phyloP scores from a whole-genome alignment of 2,113 vertebrate genomes.

The Crotalus viridis region DNA sequence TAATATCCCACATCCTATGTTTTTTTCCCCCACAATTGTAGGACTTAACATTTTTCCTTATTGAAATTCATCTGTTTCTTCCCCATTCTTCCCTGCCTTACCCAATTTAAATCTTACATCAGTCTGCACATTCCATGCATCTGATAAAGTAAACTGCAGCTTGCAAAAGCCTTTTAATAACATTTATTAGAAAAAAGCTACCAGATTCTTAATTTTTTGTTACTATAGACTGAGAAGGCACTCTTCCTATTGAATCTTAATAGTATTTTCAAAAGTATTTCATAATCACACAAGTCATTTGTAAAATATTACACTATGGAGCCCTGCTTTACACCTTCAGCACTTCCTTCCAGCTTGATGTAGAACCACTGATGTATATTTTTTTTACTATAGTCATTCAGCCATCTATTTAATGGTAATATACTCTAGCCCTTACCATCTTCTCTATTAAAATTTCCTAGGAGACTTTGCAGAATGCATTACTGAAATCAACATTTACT shows the following conservation, averaged over 20 bases:
- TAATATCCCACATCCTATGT: not conserved
- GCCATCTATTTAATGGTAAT: not conserved
- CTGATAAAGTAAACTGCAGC: not conserved
- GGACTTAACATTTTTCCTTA: not conserved
- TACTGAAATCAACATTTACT: not conserved
- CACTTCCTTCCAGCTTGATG: not conserved
- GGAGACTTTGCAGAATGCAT: not conserved
- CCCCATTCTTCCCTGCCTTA: not conserved
- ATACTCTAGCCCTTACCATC: not conserved
- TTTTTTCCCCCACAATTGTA: not conserved
- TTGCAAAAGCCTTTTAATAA: not conserved
- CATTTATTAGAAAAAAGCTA: not conserved
- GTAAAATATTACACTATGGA: not conserved
- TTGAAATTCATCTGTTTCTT: not conserved
- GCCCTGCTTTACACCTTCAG: not conserved
- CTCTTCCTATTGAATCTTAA: not conserved
- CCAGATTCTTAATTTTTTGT: not conserved
- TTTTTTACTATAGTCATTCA: not conserved
- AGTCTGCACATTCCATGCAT: not conserved
- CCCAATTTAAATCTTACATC: not conserved
- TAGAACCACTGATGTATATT: not conserved
- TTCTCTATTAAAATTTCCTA: not conserved
- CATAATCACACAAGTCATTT: not conserved
- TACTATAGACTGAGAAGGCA: not conserved
- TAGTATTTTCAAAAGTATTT: not conserved